These are phyloP conservation scores for Dryococelus australis DNA, from an alignment of 2,888 invertebrate genomes.

Conservation along the genomic window DNA sequence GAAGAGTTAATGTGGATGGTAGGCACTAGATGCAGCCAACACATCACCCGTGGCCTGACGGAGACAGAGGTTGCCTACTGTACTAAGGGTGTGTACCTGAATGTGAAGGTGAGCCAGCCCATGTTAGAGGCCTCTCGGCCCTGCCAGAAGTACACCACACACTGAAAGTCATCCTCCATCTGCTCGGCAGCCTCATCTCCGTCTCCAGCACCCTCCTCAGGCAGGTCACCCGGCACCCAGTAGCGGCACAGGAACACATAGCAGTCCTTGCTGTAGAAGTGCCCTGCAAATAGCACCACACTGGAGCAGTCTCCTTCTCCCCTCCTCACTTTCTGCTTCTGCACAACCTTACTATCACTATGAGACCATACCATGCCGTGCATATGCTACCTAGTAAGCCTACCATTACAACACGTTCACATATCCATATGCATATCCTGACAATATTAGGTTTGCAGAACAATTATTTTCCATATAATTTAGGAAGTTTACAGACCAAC, in stretches of 20 bases:
- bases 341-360: too few species aligned
- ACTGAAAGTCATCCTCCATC: constrained; percentile 79
- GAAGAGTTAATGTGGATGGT: too few species aligned
- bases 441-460: too few species aligned
- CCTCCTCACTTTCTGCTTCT: too few species aligned
- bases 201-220: constrained; percentile 64
- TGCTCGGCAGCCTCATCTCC: constrained; percentile 46
- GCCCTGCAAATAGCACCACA: constrained; percentile 59
- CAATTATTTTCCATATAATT: too few species aligned
- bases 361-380: too few species aligned
- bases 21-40: too few species aligned
- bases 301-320: neutral
- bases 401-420: too few species aligned
- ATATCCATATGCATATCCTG: too few species aligned
- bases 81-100: constrained; percentile 66
- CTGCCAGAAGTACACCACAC: constrained; percentile 99
- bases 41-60: too few species aligned
- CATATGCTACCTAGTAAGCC: too few species aligned
- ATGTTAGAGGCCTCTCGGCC: constrained; percentile 96
- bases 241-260: constrained; percentile 98
- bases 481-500: too few species aligned
- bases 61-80: neutral
- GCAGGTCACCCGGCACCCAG: constrained; percentile 78
- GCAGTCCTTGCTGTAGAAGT: constrained; percentile 93
- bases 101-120: constrained; percentile 99